A percentile compares a stretch with the other conserved stretches of the same genome.
phyloP scores from a whole-genome alignment of 2,113 vertebrate species.

The Scopus umbretta region DNA sequence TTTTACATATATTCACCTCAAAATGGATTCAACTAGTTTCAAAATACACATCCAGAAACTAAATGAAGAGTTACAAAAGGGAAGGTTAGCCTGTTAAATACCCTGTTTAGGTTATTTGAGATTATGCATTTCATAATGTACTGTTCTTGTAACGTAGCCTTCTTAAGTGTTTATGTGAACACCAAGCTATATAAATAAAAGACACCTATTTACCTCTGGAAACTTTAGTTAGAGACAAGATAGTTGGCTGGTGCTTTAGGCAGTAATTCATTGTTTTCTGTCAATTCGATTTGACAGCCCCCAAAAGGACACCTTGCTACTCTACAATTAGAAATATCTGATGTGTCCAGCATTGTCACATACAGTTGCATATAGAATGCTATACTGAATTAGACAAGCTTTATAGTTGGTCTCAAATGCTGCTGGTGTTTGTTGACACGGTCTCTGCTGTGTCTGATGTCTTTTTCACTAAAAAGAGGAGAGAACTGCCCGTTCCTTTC shows the following conservation, averaged over 20 bases:
- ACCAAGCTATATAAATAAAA: neutral
- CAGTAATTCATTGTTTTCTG: neutral
- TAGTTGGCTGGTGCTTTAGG: neutral
- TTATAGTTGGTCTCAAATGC: neutral
- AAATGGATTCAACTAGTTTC: neutral
- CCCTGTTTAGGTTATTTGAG: neutral
- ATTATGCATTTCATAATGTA: neutral
- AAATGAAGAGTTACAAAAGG: neutral
- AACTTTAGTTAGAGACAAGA: neutral
- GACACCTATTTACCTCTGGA: neutral
- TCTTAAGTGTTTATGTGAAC: neutral
- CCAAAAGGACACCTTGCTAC: neutral
- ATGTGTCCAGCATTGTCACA: neutral
- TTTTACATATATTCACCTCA: neutral
- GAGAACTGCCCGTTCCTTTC: neutral
- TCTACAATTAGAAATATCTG: slow-evolving; percentile 4
- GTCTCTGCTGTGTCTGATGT: neutral
- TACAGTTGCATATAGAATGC: neutral
- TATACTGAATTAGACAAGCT: neutral
- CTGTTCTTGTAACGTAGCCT: neutral
- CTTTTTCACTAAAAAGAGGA: neutral
- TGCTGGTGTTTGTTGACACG: neutral
- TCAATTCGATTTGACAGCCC: neutral
- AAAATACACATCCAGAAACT: neutral
- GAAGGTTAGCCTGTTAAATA: neutral